These are phyloP conservation scores for Dipodomys stephensi DNA, from an alignment of 2,113 vertebrate genomes.

Conservation along the genomic window DNA sequence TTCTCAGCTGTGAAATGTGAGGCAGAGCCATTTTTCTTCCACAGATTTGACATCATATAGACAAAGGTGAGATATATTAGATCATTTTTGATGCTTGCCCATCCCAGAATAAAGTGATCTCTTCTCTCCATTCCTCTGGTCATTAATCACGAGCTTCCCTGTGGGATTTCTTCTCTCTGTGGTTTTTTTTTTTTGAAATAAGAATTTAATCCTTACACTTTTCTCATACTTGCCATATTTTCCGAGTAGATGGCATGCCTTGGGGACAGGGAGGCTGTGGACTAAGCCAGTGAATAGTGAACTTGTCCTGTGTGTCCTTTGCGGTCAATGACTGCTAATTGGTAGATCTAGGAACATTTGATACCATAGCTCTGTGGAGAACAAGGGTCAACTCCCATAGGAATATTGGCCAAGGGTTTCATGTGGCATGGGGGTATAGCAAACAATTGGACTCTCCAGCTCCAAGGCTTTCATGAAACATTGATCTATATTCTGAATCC, in stretches of 20 bases:
- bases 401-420: not conserved
- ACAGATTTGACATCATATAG: not conserved
- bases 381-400: not conserved
- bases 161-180: not conserved
- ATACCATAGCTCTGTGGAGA: not conserved
- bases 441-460: not conserved
- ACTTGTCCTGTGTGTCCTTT: not conserved
- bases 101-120: constrained; percentile 14
- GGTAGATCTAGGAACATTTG: not conserved
- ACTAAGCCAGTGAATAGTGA: not conserved
- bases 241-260: not conserved
- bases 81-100: not conserved
- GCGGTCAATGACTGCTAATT: not conserved
- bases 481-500: not conserved
- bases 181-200: constrained; percentile 12
- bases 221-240: not conserved
- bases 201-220: not conserved
- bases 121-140: not conserved
- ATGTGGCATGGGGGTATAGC: not conserved
- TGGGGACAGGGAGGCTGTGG: not conserved
- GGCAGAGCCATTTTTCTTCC: constrained; percentile 20
- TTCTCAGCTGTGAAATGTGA: not conserved
- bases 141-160: not conserved
- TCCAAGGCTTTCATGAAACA: not conserved
- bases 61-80: not conserved